These are phyloP conservation scores for Lissocephala sabroskyi DNA, from an alignment of 2,888 invertebrate species.

Conservation along the genomic window DNA sequence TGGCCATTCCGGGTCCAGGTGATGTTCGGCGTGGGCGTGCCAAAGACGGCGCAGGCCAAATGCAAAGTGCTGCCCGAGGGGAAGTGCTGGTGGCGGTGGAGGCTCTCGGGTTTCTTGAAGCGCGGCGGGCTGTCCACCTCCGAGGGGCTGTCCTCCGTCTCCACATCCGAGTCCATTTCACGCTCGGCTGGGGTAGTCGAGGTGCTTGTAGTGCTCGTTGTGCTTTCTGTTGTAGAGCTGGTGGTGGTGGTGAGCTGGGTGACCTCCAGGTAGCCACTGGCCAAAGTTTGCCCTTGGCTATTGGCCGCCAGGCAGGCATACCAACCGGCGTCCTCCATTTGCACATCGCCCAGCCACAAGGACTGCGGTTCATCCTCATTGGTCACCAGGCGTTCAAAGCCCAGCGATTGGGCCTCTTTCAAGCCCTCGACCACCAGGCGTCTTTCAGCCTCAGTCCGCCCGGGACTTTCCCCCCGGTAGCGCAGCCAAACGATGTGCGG, in stretches of 20 bases:
- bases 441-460: slow-evolving; percentile 7
- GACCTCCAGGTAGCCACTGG: slow-evolving; percentile 87
- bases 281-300: slow-evolving; percentile 83
- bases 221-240: neutral
- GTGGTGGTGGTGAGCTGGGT: neutral
- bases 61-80: slow-evolving; percentile 84
- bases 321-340: slow-evolving; percentile 91
- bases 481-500: slow-evolving; percentile 84
- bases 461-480: slow-evolving; percentile 17
- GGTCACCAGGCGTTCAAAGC: too few species aligned
- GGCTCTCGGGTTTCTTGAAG: slow-evolving; percentile 16
- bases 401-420: too few species aligned
- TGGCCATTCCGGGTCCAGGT: slow-evolving; percentile 87
- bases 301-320: slow-evolving; percentile 96
- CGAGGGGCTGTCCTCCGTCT: too few species aligned
- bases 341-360: slow-evolving; percentile 86
- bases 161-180: too few species aligned
- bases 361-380: slow-evolving; percentile 77
- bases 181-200: neutral
- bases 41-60: slow-evolving; percentile 77
- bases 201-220: slow-evolving; percentile 10
- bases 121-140: slow-evolving; percentile 16
- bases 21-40: slow-evolving; percentile 85
- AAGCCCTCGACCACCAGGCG: slow-evolving; percentile 3
- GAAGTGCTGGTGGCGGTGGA: slow-evolving; percentile 27